Conservation (phyloP, 1,140 invertebrate genomes). For the Cyclina sinensis region DNA sequence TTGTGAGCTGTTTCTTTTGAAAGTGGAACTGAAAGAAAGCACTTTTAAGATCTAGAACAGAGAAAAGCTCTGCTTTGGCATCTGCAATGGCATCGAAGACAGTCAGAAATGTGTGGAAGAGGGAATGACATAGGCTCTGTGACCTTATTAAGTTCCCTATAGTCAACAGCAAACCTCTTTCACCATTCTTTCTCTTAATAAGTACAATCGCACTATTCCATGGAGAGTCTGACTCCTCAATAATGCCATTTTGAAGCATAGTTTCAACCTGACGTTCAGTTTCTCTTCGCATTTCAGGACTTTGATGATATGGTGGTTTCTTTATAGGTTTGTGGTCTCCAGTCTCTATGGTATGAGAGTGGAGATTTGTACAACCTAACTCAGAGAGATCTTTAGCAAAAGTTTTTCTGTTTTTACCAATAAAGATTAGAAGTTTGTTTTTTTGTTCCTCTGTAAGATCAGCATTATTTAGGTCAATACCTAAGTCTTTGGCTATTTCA, state of each 20-base stretch:
- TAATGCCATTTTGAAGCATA: constrained; percentile 39
- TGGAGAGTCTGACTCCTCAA: background rate
- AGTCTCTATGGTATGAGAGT: constrained; percentile 64
- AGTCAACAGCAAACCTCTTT: constrained; percentile 66
- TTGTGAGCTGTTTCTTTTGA: constrained; percentile 53
- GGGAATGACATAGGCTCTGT: constrained; percentile 43
- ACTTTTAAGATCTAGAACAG: constrained; percentile 54
- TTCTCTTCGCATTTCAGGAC: background rate
- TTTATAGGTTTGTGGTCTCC: constrained; percentile 5
- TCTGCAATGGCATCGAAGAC: constrained; percentile 35
- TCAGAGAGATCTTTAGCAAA: constrained; percentile 57
- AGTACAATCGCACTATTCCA: constrained; percentile 66
- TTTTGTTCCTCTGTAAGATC: constrained; percentile 21
- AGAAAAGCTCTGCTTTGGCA: constrained; percentile 4
- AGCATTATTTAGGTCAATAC: background rate
- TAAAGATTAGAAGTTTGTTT: constrained; percentile 26
- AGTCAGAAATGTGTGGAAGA: constrained; percentile 35
- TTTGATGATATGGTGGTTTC: background rate
- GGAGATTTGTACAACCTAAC: constrained; percentile 46
- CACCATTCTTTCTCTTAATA: constrained; percentile 56
- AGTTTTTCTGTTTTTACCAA: constrained; percentile 51
- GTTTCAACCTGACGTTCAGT: constrained; percentile 47
- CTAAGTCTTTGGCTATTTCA: background rate
- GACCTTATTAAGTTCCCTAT: constrained; percentile 61
- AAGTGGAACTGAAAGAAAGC: constrained; percentile 68